Evolutionary conservation across 2,888 invertebrate genomes (phyloP).

Genomic region (Anarsia innoxiella): DNA sequence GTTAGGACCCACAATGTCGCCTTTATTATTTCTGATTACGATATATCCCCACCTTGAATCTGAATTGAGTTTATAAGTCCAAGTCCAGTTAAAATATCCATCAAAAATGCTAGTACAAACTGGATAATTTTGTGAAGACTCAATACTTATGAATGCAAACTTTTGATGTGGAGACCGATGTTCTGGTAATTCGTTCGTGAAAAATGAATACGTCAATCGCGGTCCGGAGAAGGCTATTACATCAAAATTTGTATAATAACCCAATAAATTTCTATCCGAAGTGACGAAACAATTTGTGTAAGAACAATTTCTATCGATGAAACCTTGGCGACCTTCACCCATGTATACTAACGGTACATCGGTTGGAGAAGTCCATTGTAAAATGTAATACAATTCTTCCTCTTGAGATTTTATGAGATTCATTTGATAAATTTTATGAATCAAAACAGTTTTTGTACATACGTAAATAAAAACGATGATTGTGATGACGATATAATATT

Average conservation of each 20-base stretch:
- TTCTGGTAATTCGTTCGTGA: too few relatives aligned
- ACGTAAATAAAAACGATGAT: too few relatives aligned
- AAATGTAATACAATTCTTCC: too few relatives aligned
- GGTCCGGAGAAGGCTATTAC: slow-evolving; percentile 28
- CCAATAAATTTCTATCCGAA: slow-evolving; percentile 21
- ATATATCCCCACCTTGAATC: not conserved
- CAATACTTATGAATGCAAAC: not conserved
- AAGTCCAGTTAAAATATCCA: not conserved
- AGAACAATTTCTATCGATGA: slow-evolving; percentile 29
- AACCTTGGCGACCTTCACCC: slow-evolving; percentile 25
- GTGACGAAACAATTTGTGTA: slow-evolving; percentile 34
- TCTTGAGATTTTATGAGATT: too few relatives aligned
- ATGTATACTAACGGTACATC: slow-evolving; percentile 30
- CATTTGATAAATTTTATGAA: too few relatives aligned
- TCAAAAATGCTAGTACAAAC: not conserved
- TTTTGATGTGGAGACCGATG: not conserved
- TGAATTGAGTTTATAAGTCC: not conserved
- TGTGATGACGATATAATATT: too few relatives aligned
- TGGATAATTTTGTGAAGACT: not conserved
- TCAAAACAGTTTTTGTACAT: too few relatives aligned
- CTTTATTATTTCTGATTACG: not conserved
- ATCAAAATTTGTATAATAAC: slow-evolving; percentile 28
- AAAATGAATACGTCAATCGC: slow-evolving; percentile 20
- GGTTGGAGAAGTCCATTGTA: slow-evolving; percentile 30
- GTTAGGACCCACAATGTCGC: not conserved